These are phyloP conservation scores for Aspiorhynchus laticeps DNA, from an alignment of 2,113 vertebrate species.

Conservation along the genomic window DNA sequence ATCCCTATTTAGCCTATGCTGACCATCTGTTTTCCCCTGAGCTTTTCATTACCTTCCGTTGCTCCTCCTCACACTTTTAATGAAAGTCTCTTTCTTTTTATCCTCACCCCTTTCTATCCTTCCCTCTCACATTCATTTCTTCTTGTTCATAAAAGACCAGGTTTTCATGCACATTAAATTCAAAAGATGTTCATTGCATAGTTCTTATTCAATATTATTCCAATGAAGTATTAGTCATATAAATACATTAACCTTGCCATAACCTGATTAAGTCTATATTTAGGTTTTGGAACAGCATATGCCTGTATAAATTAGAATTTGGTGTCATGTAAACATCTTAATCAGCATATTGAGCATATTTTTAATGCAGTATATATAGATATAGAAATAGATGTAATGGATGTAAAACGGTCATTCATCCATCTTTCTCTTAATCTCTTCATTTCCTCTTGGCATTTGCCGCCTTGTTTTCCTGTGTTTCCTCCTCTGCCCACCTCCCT, in stretches of 20 bases:
- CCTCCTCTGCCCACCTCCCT: neutral
- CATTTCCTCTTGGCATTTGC: neutral
- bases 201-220: too few species aligned
- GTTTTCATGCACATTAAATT: neutral
- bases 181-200: neutral
- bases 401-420: neutral
- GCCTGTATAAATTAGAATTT: neutral
- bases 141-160: neutral
- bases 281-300: neutral
- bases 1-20: conserved; percentile 30
- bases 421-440: neutral
- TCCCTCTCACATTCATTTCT: neutral
- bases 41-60: neutral
- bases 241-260: neutral
- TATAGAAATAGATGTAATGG: too few species aligned
- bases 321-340: neutral
- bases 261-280: neutral
- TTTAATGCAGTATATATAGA: too few species aligned
- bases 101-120: neutral
- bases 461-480: neutral
- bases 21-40: conserved; percentile 54
- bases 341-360: neutral
- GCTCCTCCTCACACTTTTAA: neutral
- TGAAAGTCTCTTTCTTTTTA: neutral
- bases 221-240: too few species aligned